A percentile compares a stretch with the other conserved stretches of the same genome.
These are phyloP conservation scores for Channa argus DNA, from an alignment of 2,113 vertebrate genomes.

Conservation along the genomic window DNA sequence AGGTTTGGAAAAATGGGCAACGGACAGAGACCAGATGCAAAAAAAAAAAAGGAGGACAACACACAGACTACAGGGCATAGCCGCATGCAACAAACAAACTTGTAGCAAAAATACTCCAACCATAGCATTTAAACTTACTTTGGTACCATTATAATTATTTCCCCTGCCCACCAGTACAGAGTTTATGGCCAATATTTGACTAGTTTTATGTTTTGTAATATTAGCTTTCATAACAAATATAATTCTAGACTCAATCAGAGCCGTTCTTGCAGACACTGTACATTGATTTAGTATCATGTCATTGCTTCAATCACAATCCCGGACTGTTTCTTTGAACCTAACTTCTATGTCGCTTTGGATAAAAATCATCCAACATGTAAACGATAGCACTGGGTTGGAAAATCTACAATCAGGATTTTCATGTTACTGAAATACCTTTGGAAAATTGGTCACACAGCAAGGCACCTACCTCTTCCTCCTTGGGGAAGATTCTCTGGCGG, in stretches of 20 bases:
- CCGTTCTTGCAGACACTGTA: neutral
- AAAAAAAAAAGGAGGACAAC: slow-evolving; percentile 26
- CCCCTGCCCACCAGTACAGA: neutral
- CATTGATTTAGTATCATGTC: too few relatives aligned
- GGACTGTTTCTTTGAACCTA: too few relatives aligned
- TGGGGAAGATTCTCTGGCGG: slow-evolving; percentile 91
- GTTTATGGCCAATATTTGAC: neutral
- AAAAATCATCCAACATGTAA: too few relatives aligned
- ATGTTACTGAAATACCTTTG: neutral
- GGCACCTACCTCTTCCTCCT: slow-evolving; percentile 91
- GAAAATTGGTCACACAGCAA: neutral
- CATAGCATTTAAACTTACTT: neutral
- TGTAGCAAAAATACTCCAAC: slow-evolving; percentile 5
- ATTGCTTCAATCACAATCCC: too few relatives aligned
- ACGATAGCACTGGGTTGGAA: too few relatives aligned
- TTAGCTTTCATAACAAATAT: too few relatives aligned
- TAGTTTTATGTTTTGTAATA: neutral
- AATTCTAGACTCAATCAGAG: neutral
- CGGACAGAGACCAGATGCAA: slow-evolving; percentile 26
- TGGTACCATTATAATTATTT: neutral
- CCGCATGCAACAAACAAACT: slow-evolving; percentile 23
- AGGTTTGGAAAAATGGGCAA: slow-evolving; percentile 72
- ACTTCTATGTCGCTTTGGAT: too few relatives aligned
- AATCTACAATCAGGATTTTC: too few relatives aligned
- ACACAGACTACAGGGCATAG: slow-evolving; percentile 10